A percentile compares a stretch with the other conserved stretches of the same genome.
Evolutionary conservation across 1,140 invertebrate species (phyloP).

Genomic region (Globodera rostochiensis): DNA sequence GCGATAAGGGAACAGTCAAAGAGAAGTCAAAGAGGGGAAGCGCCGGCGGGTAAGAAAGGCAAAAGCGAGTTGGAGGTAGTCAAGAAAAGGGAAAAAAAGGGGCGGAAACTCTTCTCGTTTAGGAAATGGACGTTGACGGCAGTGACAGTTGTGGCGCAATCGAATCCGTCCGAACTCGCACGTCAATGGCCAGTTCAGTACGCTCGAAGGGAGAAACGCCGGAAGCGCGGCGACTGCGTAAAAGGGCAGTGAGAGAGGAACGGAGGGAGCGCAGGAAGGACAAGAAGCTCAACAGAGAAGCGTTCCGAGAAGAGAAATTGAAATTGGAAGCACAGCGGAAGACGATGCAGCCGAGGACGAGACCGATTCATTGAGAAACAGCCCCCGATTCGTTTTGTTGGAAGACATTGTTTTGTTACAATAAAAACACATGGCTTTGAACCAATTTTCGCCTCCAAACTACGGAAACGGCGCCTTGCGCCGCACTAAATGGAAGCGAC

Average conservation of each 20-base stretch:
- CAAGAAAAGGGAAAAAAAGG: slow-evolving; percentile 7
- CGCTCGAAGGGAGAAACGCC: slow-evolving; percentile 80
- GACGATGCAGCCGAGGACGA: not conserved
- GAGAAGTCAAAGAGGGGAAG: slow-evolving; percentile 55
- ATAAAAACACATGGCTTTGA: too few species aligned
- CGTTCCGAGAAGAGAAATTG: slow-evolving; percentile 86
- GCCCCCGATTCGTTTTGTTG: not conserved
- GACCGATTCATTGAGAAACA: not conserved
- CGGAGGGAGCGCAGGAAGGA: slow-evolving; percentile 77
- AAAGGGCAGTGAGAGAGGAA: slow-evolving; percentile 50
- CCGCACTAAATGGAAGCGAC: too few species aligned
- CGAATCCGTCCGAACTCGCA: not conserved
- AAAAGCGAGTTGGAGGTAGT: slow-evolving; percentile 59
- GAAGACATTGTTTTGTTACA: not conserved
- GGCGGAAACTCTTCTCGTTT: not conserved
- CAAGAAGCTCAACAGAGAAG: slow-evolving; percentile 80
- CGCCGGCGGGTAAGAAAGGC: slow-evolving; percentile 2
- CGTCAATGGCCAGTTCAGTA: slow-evolving; percentile 28
- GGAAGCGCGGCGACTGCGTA: slow-evolving; percentile 75
- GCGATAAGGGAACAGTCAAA: slow-evolving; percentile 74
- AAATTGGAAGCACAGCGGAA: slow-evolving; percentile 53
- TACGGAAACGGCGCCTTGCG: too few species aligned
- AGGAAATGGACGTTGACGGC: slow-evolving; percentile 68
- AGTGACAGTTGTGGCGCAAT: slow-evolving; percentile 66
- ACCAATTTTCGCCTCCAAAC: too few species aligned